phyloP scores from a whole-genome alignment of 1,140 invertebrate species.

The Tenebrio molitor region DNA sequence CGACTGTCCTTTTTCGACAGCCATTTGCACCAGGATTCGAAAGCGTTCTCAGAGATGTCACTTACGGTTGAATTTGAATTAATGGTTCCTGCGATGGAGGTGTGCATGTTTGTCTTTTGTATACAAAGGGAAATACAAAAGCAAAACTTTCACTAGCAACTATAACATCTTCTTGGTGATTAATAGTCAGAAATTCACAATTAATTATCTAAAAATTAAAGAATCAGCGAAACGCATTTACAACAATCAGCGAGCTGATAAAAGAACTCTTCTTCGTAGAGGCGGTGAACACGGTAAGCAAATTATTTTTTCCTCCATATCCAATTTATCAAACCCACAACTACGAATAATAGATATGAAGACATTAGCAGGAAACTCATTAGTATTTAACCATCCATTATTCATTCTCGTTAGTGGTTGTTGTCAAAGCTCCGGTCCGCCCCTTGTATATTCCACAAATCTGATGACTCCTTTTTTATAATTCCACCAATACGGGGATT shows the following conservation, averaged over 20 bases:
- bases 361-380: constrained; percentile 54
- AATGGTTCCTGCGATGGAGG: too few species aligned
- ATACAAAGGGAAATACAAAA: constrained; percentile 2
- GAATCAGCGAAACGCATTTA: constrained; percentile 47
- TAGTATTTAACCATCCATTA: constrained; percentile 50
- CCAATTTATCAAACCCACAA: constrained; percentile 45
- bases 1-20: background rate
- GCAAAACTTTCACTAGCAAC: constrained; percentile 2
- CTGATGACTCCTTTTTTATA: background rate
- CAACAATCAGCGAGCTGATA: constrained; percentile 30
- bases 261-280: constrained; percentile 18
- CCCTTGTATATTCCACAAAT: constrained; percentile 2
- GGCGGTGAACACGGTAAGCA: constrained; percentile 47
- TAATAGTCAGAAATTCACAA: constrained; percentile 9
- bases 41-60: too few species aligned
- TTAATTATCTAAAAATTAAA: constrained; percentile 22
- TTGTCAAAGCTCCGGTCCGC: background rate
- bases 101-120: background rate
- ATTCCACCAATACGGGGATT: constrained; percentile 10
- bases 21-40: background rate
- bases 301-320: constrained; percentile 41
- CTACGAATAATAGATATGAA: constrained; percentile 50
- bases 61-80: too few species aligned
- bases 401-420: constrained; percentile 46
- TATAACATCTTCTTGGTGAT: constrained; percentile 8